These are phyloP conservation scores for Tokudaia muenninki DNA, from an alignment of 2,797 vertebrate genomes.

Conservation along the genomic window DNA sequence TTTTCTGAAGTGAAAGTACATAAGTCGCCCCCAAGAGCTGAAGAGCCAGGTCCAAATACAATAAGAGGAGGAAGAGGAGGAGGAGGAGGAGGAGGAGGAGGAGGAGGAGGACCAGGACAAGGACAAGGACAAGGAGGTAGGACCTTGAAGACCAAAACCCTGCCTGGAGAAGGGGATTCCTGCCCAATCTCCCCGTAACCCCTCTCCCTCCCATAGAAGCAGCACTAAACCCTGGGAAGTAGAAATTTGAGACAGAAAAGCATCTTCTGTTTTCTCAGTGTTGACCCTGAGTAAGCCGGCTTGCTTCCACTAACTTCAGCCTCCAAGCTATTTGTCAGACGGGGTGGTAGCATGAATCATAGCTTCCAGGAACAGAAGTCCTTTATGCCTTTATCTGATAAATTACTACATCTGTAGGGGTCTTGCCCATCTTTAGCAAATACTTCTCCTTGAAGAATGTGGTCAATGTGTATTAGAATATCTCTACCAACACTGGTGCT, in stretches of 20 bases:
- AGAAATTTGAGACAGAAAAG: too few relatives aligned
- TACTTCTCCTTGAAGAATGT: neutral
- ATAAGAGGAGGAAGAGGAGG: neutral
- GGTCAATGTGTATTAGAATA: neutral
- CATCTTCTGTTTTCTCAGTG: neutral
- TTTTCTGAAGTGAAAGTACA: neutral
- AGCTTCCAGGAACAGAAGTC: neutral
- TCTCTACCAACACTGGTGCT: neutral
- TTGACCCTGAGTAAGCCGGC: neutral
- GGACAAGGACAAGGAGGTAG: neutral
- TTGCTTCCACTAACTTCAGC: neutral
- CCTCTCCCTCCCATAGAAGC: too few relatives aligned
- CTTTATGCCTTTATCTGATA: neutral
- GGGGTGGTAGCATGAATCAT: too few relatives aligned
- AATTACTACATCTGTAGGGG: neutral
- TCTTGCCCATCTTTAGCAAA: neutral
- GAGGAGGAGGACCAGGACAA: fast-evolving
- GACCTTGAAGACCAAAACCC: neutral
- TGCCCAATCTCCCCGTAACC: neutral
- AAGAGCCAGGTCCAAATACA: neutral
- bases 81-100: neutral
- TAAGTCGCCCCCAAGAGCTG: neutral
- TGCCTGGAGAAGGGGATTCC: neutral
- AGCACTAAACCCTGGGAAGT: neutral
- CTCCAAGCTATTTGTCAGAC: neutral